These are phyloP conservation scores for Acanthurus tractus DNA, from an alignment of 2,797 vertebrate genomes.

Conservation along the genomic window DNA sequence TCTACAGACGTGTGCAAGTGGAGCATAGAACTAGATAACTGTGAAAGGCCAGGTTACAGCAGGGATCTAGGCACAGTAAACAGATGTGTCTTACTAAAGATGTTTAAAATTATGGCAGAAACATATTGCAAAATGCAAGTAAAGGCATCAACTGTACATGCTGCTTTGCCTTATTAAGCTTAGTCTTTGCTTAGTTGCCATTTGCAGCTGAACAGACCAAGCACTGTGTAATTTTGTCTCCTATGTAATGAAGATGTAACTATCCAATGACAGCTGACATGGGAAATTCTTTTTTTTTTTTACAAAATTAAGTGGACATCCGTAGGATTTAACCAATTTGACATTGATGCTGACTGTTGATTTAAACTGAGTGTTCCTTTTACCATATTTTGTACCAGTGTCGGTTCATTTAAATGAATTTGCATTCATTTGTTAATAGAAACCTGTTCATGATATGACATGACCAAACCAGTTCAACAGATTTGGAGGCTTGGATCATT, in stretches of 20 bases:
- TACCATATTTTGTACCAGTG: background rate
- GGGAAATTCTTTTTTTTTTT: background rate
- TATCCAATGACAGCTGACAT: background rate
- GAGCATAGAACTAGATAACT: background rate
- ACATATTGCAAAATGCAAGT: background rate
- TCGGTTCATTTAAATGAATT: background rate
- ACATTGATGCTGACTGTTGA: background rate
- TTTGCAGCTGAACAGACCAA: background rate
- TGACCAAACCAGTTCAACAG: background rate
- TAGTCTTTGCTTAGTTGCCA: background rate
- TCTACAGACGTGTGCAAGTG: background rate
- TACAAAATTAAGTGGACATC: background rate
- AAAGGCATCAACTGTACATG: background rate
- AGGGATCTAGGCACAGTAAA: background rate
- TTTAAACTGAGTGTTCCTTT: background rate
- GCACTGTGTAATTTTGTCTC: background rate
- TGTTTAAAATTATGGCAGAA: conserved; percentile 2
- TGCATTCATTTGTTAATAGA: background rate
- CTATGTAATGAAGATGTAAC: background rate
- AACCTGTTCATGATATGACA: background rate
- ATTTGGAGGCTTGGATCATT: background rate
- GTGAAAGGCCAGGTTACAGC: background rate
- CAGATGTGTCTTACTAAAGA: background rate
- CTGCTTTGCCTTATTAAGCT: background rate
- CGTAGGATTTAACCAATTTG: background rate